Evolutionary conservation across 2,113 vertebrate genomes (phyloP).

Genomic region (Ciconia stormi): DNA sequence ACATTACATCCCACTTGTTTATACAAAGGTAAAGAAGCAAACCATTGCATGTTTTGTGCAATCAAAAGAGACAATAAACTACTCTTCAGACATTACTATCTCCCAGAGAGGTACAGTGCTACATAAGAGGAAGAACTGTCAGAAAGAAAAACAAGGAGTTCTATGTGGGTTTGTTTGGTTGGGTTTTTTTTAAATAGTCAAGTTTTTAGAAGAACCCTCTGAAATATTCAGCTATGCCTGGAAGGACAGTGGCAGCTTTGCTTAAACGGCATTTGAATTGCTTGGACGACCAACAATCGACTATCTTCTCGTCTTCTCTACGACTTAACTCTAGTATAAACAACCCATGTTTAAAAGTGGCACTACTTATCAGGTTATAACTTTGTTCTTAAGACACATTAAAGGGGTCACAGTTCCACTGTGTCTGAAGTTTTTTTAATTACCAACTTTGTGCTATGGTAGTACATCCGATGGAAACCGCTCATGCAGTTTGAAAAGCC

Average conservation of each 20-base stretch:
- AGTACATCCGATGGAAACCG: not conserved
- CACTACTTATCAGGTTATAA: not conserved
- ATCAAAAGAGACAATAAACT: not conserved
- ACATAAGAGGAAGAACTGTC: not conserved
- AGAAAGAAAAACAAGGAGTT: not conserved
- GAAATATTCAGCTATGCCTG: not conserved
- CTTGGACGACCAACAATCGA: not conserved
- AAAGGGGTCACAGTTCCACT: not conserved
- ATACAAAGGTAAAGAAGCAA: not conserved
- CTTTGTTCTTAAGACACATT: not conserved
- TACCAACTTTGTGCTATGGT: fast-evolving
- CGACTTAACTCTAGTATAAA: fast-evolving
- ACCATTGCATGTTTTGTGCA: not conserved
- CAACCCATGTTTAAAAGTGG: fast-evolving
- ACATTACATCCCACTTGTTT: not conserved
- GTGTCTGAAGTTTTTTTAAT: not conserved
- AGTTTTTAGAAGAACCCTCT: not conserved
- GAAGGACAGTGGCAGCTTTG: not conserved
- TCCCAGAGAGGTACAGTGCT: not conserved
- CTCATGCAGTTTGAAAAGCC: not conserved
- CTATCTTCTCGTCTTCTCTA: not conserved
- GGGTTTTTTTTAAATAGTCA: not conserved
- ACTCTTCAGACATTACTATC: not conserved
- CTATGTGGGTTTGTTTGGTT: fast-evolving
- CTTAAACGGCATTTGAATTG: not conserved